These are phyloP conservation scores for Agrenia bidenticulata DNA, from an alignment of 2,888 invertebrate species.

Conservation along the genomic window DNA sequence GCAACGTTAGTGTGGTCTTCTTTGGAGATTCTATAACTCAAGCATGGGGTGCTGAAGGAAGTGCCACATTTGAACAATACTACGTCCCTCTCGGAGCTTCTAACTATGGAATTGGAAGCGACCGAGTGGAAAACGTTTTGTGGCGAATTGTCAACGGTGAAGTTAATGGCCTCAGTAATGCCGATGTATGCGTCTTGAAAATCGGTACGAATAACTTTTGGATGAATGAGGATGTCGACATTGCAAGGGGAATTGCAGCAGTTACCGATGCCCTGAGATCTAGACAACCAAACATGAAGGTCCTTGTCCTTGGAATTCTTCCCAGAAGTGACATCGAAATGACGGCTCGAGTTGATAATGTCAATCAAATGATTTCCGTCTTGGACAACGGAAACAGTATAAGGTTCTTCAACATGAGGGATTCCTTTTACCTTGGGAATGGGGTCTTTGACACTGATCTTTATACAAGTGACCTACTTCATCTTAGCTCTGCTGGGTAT, in stretches of 20 bases:
- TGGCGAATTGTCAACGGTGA: constrained; percentile 62
- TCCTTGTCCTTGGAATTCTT: constrained; percentile 34
- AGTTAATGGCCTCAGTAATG: constrained; percentile 55
- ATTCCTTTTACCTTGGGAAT: constrained; percentile 39
- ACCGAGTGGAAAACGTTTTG: constrained; percentile 60
- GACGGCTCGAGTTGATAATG: constrained; percentile 5
- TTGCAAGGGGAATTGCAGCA: constrained; percentile 57
- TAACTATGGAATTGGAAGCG: constrained; percentile 57
- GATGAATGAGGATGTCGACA: constrained; percentile 57
- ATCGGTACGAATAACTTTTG: constrained; percentile 60
- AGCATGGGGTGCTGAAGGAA: constrained; percentile 39
- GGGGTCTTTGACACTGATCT: constrained; percentile 27
- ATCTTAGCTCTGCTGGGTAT: constrained; percentile 42
- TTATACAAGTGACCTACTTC: constrained; percentile 35
- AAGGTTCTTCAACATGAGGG: constrained; percentile 46
- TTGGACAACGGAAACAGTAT: constrained; percentile 40
- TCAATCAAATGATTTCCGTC: constrained; percentile 23
- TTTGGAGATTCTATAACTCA: constrained; percentile 51
- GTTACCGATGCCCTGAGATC: constrained; percentile 56
- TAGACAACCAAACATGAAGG: constrained; percentile 33
- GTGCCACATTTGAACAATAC: constrained; percentile 27
- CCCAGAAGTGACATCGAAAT: constrained; percentile 23
- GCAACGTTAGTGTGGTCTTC: constrained; percentile 41
- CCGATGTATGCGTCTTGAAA: constrained; percentile 60
- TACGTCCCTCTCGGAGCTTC: constrained; percentile 43